These are phyloP conservation scores for Diplolepis rosae DNA, from an alignment of 2,888 invertebrate genomes.

Conservation along the genomic window DNA sequence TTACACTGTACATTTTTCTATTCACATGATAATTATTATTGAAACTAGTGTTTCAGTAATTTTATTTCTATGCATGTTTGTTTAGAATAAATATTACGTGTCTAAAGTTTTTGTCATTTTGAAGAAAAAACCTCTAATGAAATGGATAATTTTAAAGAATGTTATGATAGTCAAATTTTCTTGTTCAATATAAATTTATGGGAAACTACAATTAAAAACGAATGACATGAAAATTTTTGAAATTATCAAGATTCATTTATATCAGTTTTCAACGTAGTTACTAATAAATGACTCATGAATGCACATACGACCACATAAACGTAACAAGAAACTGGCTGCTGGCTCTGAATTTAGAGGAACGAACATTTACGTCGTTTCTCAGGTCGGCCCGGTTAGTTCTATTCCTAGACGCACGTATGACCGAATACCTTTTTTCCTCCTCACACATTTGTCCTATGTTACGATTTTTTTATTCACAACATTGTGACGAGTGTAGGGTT, in stretches of 20 bases:
- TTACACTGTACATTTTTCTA: background rate
- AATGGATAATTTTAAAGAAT: too few relatives aligned
- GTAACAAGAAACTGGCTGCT: slow-evolving; percentile 54
- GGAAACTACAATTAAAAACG: too few relatives aligned
- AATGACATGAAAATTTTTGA: too few relatives aligned
- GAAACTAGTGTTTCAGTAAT: too few relatives aligned
- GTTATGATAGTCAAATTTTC: too few relatives aligned
- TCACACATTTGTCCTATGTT: slow-evolving; percentile 28
- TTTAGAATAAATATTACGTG: too few relatives aligned
- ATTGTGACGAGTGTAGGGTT: background rate
- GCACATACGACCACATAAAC: slow-evolving; percentile 40
- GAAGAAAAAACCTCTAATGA: too few relatives aligned
- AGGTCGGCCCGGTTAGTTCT: slow-evolving; percentile 51
- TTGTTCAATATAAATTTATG: too few relatives aligned
- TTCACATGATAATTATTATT: too few relatives aligned
- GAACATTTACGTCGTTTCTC: slow-evolving; percentile 47
- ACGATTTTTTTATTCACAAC: background rate
- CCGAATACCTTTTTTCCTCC: slow-evolving; percentile 41
- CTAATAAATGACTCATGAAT: slow-evolving; percentile 52
- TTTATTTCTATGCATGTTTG: too few relatives aligned
- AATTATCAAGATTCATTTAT: too few relatives aligned
- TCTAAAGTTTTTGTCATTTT: too few relatives aligned
- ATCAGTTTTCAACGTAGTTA: background rate
- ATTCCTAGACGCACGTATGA: slow-evolving; percentile 50
- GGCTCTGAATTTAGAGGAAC: slow-evolving; percentile 54